Conservation (phyloP, 2,797 vertebrate genomes). For the Sarcoramphus papa region DNA sequence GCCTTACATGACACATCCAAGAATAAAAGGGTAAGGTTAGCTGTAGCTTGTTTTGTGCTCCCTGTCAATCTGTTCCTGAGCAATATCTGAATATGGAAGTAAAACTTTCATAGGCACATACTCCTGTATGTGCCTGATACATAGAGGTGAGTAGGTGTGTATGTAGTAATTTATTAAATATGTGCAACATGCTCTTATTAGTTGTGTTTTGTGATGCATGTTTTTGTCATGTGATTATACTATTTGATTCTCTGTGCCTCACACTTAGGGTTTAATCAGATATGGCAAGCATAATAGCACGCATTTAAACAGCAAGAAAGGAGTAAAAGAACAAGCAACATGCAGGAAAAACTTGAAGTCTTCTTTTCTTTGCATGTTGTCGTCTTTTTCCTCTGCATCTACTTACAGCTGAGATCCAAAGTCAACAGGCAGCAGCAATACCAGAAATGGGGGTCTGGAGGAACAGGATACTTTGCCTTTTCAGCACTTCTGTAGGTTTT, state of each 20-base stretch:
- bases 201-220: not conserved
- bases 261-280: not conserved
- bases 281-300: accelerated
- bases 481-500: not conserved
- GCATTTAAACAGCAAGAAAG: not conserved
- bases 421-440: not conserved
- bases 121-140: not conserved
- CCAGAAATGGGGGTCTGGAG: too few relatives aligned
- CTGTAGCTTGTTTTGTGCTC: not conserved
- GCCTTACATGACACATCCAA: not conserved
- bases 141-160: too few relatives aligned
- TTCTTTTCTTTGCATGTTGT: not conserved
- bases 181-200: not conserved
- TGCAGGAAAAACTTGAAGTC: not conserved
- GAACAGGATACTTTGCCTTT: not conserved
- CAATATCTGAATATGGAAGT: not conserved
- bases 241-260: not conserved
- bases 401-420: not conserved
- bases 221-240: accelerated
- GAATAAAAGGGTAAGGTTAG: not conserved
- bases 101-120: accelerated
- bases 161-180: not conserved
- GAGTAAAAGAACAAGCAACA: not conserved
- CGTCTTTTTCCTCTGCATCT: not conserved
- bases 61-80: not conserved